Evolutionary conservation across 53 echinoderm and acorn worm genomes (phyloP), one percentile per base, ranked within the genome.

Genomic region (Actinopyga echinites): DNA sequence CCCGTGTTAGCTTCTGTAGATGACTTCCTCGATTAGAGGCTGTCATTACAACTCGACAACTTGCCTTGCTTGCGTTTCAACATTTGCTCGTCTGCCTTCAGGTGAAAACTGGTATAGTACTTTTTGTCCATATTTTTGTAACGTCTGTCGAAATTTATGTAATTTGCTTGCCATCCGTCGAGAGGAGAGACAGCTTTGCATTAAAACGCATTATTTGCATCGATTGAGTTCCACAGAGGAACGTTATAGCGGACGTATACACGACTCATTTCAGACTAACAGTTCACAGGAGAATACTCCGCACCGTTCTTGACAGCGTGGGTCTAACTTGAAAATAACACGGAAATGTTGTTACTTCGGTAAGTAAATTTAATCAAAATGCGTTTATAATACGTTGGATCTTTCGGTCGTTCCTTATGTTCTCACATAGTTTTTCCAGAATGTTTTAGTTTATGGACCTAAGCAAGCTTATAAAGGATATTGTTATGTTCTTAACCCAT

Each of bases 71-170:
- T 38, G 38, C 68, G 32, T 68, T 49, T 36, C 44, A 71, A 71
- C 71, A 71, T 71, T 71, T 71, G 71, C 71, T 40, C 71, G 15
- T 44, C 44, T 71, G 71, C 43, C 71, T 71, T 44, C 42, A 71
- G 71, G 71, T 71, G 38, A 22, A 40, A 71, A 37, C 42, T 71
- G 20, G 43, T 44, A 7, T 42, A 24, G 38, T 42, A 42, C 42
- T 40, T 71, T 36, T 71, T 49, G 19, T 44, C 42, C 34, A 32
- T 34, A 20, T 71, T 71, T 71, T 71, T 44, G 71, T 71, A 40
- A 25, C 42, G 45, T 43, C 71, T 71, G 45, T 26, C 34, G 71
- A 40, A 40, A 40, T 42, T 71, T 71, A 71, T 71, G 42, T 71
- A 71, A 71, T 71, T 71, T 71, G 44, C 71, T 71, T 71, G 25